These are phyloP conservation scores for Neocloeon triangulifer DNA, from an alignment of 1,140 invertebrate species.

Conservation along the genomic window DNA sequence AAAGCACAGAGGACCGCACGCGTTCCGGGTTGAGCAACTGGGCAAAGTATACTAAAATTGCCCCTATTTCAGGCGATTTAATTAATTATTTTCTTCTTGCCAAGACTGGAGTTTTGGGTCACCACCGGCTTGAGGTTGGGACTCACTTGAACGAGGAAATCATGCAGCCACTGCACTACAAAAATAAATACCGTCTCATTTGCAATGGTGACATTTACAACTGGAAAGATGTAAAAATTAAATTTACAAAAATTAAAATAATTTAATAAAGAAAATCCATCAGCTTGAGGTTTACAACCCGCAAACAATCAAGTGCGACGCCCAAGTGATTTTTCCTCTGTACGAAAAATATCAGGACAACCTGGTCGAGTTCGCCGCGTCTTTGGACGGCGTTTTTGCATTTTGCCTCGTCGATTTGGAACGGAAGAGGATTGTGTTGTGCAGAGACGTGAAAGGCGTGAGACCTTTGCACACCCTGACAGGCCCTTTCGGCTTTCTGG, in stretches of 20 bases:
- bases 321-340: constrained; percentile 48
- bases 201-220: constrained; percentile 81
- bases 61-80: too few relatives aligned
- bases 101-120: too few relatives aligned
- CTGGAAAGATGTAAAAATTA: constrained; percentile 26
- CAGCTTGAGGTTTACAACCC: background rate
- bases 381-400: constrained; percentile 63
- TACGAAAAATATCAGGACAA: constrained; percentile 31
- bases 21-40: too few relatives aligned
- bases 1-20: too few relatives aligned
- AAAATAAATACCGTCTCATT: too few relatives aligned
- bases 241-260: background rate
- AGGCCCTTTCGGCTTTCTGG: constrained; percentile 30
- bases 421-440: constrained; percentile 41
- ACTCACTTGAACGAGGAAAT: too few relatives aligned
- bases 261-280: background rate
- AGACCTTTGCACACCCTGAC: constrained; percentile 42
- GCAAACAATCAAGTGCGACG: constrained; percentile 31
- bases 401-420: constrained; percentile 60
- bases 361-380: constrained; percentile 27
- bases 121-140: too few relatives aligned
- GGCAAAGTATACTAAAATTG: too few relatives aligned
- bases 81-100: too few relatives aligned
- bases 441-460: constrained; percentile 72
- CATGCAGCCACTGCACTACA: too few relatives aligned